Base-by-base conservation (phyloP, 2,888 invertebrate species). In the Brachynemurus nebulosus region DNA sequence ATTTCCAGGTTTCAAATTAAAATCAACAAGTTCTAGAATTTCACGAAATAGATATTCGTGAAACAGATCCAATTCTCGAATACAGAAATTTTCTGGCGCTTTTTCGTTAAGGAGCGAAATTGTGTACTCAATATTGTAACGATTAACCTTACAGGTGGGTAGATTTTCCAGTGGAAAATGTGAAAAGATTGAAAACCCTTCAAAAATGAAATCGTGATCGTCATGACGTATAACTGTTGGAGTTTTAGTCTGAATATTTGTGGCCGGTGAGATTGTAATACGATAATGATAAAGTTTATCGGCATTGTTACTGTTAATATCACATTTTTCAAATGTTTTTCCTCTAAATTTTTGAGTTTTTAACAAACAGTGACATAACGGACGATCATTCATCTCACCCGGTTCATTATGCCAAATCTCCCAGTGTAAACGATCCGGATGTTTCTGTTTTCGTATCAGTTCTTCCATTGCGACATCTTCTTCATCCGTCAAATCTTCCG, bases 361-460 rank as follows among this genome's bases (percentile, higher is more conserved):
- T 1, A 80, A 79, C 53, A 92, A 93, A 61, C 98, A 98, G 25
- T 93, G 76, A 60, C 98, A 98, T 2, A 95, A 64, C 0, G 96
- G 96, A 0, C 97, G 97, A 59, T 96, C 96, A 62, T 98, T 97
- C 86, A 95, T 91, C 73, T 95, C 91, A 3, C 93, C 93, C 0
- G 81, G 76, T 59, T 96, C 95, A 63, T 98, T 98, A 63, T 86
- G 95, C 92, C 95, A 96, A 65, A 97, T 76, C 66, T 97, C 96
- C 2, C 84, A 76, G 65, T 97, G 92, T 8, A 97, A 69, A 44
- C 93, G 72, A 55, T 91, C 78, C 0, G 96, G 96, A 68, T 97
- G 95, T 51, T 82, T 77, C 56, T 88, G 83, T 60, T 96, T 93
- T 36, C 88, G 74, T 55, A 90, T 82, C 50, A 96, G 61, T 59